Base-by-base conservation (phyloP, 2,113 vertebrate species). In the Spilogale gracilis region DNA sequence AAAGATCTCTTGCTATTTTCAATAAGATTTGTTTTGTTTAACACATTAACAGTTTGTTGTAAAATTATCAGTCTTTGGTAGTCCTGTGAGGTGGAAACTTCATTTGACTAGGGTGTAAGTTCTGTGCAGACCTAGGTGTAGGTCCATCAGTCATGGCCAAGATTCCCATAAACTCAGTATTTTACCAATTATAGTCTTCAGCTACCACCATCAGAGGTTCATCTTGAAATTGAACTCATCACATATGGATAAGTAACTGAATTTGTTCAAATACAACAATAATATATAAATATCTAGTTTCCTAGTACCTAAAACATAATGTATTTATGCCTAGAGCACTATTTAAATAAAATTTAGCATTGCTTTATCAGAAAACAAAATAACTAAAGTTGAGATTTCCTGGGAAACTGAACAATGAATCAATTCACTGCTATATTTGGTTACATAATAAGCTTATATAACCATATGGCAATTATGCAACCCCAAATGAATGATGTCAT, bases 311-410 rank as follows among this genome's bases (percentile, higher is more conserved):
- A n/a, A 12, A 74, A 9, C 9, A 25, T 73, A 92, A 45, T 27
- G 5, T 25, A 61, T 71, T 60, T 78, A 50, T 2, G 1, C 58
- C 1, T 63, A 76, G 9, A 91, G 13, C 2, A 50, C 20, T 50
- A 43, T 50, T 84, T 38, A 67, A 94, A 80, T 73, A 89, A 69
- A 88, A 67, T 45, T 18, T 18, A n/a, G 14, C 20, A 67, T 38
- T 60, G 21, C 38, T 93, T 85, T 96, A 67, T 84, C 85, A 79
- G 61, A 43, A 95, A 67, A 17, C 3, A 60, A 88, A 76, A 56
- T 52, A 38, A 87, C 61, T 60, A 43, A 30, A 52, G 14, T 65
- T 76, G 65, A 86, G 23, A 43, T 54, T 93, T 6, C 8, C 25
- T 73, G n/a, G 61, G 7, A 80, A 92, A 61, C 8, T 90, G 50